Percentiles rank a stretch among this genome's conserved stretches.
Evolutionary conservation across 2,113 vertebrate genomes (phyloP).

Genomic region (Suncus etruscus): DNA sequence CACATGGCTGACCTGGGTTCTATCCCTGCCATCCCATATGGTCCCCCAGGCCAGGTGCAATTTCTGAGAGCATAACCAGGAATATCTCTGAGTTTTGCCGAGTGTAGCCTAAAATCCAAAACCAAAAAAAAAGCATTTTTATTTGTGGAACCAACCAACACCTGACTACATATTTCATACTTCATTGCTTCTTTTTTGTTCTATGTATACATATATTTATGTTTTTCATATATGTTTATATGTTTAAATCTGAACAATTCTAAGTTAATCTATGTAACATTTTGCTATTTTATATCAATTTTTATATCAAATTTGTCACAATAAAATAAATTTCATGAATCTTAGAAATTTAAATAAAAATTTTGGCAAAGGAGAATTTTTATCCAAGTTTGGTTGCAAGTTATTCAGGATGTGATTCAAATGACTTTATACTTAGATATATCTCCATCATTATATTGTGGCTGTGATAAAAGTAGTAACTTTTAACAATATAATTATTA

Average conservation of each 20-base stretch:
- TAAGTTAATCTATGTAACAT: neutral
- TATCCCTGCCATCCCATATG: no score
- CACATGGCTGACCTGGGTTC: no score
- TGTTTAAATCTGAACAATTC: neutral
- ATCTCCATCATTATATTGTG: neutral
- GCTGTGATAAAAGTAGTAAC: conserved; percentile 4
- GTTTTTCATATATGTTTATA: neutral
- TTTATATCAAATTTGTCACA: neutral
- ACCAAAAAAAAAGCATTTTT: no score
- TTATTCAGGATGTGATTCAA: conserved; percentile 14
- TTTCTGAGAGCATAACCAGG: no score
- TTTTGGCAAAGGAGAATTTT: conserved; percentile 35
- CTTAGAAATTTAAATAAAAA: conserved; percentile 9
- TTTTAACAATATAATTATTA: neutral
- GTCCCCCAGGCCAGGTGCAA: no score
- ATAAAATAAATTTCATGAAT: conserved; percentile 57
- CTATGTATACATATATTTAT: neutral
- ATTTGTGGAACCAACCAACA: neutral
- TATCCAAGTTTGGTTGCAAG: neutral
- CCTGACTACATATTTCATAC: no score
- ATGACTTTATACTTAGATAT: conserved; percentile 32
- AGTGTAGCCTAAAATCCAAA: no score
- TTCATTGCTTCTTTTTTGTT: neutral
- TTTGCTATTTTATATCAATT: neutral
- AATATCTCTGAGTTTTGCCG: no score